Percentiles rank a stretch among this genome's conserved stretches.
Evolutionary conservation across 2,113 vertebrate species (phyloP).

Genomic region (Microcebus jonahi): DNA sequence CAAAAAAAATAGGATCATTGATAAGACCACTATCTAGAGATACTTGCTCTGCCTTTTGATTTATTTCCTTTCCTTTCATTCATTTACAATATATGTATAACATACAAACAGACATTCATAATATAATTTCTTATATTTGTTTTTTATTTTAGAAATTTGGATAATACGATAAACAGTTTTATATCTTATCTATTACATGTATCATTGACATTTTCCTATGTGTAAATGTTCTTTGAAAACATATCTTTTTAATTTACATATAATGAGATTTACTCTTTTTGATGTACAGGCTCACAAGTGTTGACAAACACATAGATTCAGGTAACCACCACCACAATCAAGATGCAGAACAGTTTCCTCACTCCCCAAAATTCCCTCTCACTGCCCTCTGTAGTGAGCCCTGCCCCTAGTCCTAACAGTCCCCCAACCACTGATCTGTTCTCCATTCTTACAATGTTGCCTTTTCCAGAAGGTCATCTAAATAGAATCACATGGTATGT

Average conservation of each 20-base stretch:
- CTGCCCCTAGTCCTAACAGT: too few species aligned
- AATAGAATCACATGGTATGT: background rate
- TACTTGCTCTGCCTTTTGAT: background rate
- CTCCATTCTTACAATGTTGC: background rate
- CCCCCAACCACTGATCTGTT: background rate
- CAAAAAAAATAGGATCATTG: background rate
- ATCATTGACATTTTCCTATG: background rate
- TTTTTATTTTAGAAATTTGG: background rate
- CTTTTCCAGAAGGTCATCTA: background rate
- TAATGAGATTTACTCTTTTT: background rate
- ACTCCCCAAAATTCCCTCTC: accelerated
- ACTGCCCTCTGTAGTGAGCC: background rate
- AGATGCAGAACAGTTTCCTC: background rate
- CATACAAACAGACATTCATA: background rate
- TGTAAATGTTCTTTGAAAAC: background rate
- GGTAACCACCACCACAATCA: too few species aligned
- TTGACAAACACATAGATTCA: background rate
- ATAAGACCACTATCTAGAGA: background rate
- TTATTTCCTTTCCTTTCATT: background rate
- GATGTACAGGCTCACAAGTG: background rate
- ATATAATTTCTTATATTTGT: background rate
- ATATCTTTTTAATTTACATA: background rate
- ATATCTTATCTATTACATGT: background rate
- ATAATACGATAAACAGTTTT: background rate
- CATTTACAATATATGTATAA: background rate